Evolutionary conservation across 2,797 vertebrate species (phyloP).

Genomic region (Pangasius larnaudii): DNA sequence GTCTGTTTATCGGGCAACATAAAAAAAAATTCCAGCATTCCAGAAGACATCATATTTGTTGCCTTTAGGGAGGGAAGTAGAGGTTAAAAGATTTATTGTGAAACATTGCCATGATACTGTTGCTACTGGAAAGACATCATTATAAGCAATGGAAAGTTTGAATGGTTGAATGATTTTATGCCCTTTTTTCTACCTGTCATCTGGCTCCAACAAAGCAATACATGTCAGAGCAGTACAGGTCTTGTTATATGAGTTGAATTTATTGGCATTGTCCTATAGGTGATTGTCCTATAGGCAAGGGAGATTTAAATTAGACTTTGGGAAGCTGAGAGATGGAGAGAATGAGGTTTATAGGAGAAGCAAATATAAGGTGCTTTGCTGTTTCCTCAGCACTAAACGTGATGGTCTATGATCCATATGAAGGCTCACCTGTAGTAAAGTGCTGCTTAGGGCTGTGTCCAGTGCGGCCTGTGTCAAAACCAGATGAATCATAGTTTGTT

Average conservation of each 20-base stretch:
- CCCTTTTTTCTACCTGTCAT: conserved; percentile 13
- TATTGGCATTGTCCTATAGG: neutral
- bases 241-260: conserved; percentile 1
- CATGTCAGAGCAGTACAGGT: conserved; percentile 17
- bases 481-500: neutral
- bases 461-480: neutral
- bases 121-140: conserved; percentile 8
- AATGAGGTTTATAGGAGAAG: neutral
- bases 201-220: neutral
- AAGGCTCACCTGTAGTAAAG: neutral
- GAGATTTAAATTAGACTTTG: neutral
- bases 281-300: neutral
- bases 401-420: neutral
- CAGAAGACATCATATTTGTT: neutral
- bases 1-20: neutral
- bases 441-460: neutral
- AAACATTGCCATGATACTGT: conserved; percentile 7
- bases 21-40: conserved; percentile 3
- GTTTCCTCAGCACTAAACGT: neutral
- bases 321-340: neutral
- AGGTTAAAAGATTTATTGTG: conserved; percentile 18
- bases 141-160: conserved; percentile 23
- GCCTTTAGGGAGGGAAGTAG: conserved; percentile 15
- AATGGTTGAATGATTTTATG: conserved; percentile 19
- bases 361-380: neutral